Conservation (phyloP, 1,140 invertebrate genomes). For the Danaus plexippus region DNA sequence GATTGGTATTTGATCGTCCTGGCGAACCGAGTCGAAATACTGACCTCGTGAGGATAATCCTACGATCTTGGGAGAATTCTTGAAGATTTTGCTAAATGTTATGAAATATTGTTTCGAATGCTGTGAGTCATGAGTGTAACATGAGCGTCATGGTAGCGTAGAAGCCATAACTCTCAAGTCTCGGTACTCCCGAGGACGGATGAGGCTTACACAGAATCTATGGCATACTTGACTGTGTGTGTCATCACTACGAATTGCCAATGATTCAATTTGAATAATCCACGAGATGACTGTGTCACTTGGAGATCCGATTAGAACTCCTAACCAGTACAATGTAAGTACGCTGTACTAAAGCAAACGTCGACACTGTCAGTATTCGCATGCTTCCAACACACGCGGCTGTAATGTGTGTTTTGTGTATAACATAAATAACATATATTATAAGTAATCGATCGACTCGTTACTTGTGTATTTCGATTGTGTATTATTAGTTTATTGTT, state of each 20-base stretch:
- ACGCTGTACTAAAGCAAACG: too few relatives aligned
- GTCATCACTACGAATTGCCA: conserved; percentile 42
- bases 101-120: conserved; percentile 13
- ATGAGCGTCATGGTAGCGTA: background rate
- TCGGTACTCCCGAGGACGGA: conserved; percentile 5
- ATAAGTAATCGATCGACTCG: too few relatives aligned
- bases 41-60: too few relatives aligned
- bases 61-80: background rate
- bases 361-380: too few relatives aligned
- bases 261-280: conserved; percentile 43
- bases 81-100: conserved; percentile 2
- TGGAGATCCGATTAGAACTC: too few relatives aligned
- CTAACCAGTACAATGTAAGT: too few relatives aligned
- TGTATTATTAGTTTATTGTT: conserved; percentile 37
- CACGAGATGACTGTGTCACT: conserved; percentile 22
- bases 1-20: background rate
- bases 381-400: too few relatives aligned
- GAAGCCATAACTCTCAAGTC: background rate
- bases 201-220: conserved; percentile 13
- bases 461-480: conserved; percentile 20
- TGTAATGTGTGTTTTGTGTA: too few relatives aligned
- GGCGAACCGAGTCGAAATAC: too few relatives aligned
- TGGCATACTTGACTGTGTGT: conserved; percentile 42
- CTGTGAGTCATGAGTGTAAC: background rate
- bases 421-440: too few relatives aligned